Evolutionary conservation across 1,140 invertebrate species (phyloP), one percentile per base, ranked within the genome.

Genomic region (Drosophila serrata): DNA sequence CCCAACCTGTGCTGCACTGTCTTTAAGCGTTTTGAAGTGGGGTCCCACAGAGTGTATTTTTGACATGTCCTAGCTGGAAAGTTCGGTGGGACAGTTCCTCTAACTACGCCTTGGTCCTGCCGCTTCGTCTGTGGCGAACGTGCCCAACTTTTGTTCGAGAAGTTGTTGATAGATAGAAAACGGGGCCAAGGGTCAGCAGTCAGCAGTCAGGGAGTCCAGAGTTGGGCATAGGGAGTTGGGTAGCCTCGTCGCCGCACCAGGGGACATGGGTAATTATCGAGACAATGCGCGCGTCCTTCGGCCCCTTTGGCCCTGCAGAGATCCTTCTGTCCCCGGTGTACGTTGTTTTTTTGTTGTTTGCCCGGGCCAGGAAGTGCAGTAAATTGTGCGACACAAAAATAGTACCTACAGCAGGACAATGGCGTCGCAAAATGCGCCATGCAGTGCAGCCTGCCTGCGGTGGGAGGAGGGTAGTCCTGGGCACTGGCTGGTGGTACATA

Each of bases 351-450:
- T 75, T 80, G 65, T 63, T 80, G 78, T 69, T 85, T 75, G 73
- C 40, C 70, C 56, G 27, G 65, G 51, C 48, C 81, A 85, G 81
- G 77, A 85, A 85, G 81, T 81, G 81, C 82, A 85, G 77, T 85
- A 85, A 85, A 85, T 85, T 85, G 81, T 85, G 82, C 81, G 77
- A 85, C 81, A 85, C 81, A 85, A 85, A 85, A 85, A 85, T 81
- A 84, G 76, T 80, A 85, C 81, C 81, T 85, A 80, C 56, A 61
- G 58, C 62, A 85, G 81, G 78, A 85, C 81, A 85, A 85, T 85
- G 78, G 77, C 73, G 81, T 86, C 70, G 81, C 42, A 85, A 85
- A 85, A 85, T 85, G 82, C 81, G 77, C 77, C 81, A 85, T 85
- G 81, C 81, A 77, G 81, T 58, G 77, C 43, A 57, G 62, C 33